Conservation (phyloP, 2,113 vertebrate genomes). For the Corythornis cristatus region DNA sequence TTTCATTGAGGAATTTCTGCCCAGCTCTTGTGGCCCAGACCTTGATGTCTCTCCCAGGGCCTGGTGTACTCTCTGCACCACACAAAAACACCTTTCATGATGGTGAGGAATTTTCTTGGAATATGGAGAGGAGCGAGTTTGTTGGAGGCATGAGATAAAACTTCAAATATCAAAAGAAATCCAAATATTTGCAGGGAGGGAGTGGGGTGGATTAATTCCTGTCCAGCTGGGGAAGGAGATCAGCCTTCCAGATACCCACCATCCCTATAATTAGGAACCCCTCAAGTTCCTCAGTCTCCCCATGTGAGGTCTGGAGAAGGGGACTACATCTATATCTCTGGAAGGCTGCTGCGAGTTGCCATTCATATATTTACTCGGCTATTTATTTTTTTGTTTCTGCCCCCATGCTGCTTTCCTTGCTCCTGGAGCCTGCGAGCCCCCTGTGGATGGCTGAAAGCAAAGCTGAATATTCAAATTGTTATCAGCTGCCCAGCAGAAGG, state of each 20-base stretch:
- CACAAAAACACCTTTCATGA: not conserved
- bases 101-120: not conserved
- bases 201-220: constrained; percentile 29
- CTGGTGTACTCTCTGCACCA: not conserved
- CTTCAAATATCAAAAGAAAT: constrained; percentile 66
- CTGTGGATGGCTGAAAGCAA: constrained; percentile 68
- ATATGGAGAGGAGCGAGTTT: not conserved
- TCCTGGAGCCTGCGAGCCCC: constrained; percentile 36
- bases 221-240: constrained; percentile 58
- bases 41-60: not conserved
- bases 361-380: constrained; percentile 56
- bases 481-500: constrained; percentile 76
- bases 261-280: constrained; percentile 37
- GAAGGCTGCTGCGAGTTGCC: not conserved
- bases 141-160: constrained; percentile 14
- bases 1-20: not conserved
- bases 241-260: constrained; percentile 52
- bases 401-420: constrained; percentile 64
- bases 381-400: constrained; percentile 58
- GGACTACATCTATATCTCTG: constrained; percentile 1
- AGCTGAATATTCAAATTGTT: constrained; percentile 75
- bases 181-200: constrained; percentile 18
- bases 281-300: constrained; percentile 31
- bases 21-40: not conserved
- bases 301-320: constrained; percentile 20